phyloP scores from a whole-genome alignment of 64 coral and sea anemone genomes.

The Anthopleura sola region DNA sequence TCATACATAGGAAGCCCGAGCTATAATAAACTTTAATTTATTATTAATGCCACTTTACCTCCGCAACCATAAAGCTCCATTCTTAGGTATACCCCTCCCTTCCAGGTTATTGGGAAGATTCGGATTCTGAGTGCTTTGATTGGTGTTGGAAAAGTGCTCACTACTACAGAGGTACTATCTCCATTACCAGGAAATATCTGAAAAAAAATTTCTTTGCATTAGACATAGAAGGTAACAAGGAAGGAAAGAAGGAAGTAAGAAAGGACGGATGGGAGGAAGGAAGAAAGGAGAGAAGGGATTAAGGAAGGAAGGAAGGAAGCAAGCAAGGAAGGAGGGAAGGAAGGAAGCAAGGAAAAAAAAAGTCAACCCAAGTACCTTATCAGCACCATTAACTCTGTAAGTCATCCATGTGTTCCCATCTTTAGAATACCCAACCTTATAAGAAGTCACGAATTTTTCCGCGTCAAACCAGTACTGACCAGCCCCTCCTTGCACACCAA shows the following conservation, averaged over 20 bases:
- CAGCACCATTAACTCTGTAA: not conserved
- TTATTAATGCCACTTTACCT: not conserved
- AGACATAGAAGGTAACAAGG: not conserved
- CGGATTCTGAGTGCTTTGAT: constrained; percentile 2
- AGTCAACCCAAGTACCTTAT: constrained; percentile 5
- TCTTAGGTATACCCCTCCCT: constrained; percentile 1
- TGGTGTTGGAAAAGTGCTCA: constrained; percentile 7
- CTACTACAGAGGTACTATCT: constrained; percentile 17
- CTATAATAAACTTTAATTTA: not conserved
- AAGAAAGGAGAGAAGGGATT: not conserved
- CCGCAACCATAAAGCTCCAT: constrained; percentile 37
- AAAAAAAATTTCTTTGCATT: not conserved
- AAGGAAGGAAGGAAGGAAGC: not conserved
- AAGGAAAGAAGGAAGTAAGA: not conserved
- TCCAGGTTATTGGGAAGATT: not conserved
- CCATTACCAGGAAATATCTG: constrained; percentile 37
- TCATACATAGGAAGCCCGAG: too few species aligned
- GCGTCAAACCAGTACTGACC: constrained; percentile 15
- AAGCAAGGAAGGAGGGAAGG: too few species aligned
- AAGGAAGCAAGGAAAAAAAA: not conserved
- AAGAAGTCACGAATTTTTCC: constrained; percentile 15
- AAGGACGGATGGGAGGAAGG: too few species aligned
- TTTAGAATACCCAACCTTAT: constrained; percentile 17
- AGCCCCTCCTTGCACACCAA: constrained; percentile 25
- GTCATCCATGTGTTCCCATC: not conserved